Evolutionary conservation across 2,888 invertebrate species (phyloP).

Genomic region (Glyphotaelius pellucidus): DNA sequence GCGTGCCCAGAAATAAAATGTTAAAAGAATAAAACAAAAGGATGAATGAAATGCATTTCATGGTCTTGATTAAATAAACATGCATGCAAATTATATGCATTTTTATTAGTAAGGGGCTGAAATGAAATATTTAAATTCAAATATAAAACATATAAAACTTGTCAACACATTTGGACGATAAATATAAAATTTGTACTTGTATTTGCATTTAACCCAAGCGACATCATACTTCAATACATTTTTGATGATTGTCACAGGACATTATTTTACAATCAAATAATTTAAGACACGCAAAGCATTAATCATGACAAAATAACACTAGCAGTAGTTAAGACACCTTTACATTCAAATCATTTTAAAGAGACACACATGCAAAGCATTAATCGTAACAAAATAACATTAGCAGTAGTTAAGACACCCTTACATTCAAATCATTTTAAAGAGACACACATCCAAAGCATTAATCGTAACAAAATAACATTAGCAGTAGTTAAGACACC

Average conservation of each 20-base stretch:
- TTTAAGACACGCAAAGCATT: neutral
- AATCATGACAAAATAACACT: neutral
- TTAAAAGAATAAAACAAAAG: neutral
- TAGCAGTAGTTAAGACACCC: neutral
- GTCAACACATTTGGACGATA: neutral
- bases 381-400: neutral
- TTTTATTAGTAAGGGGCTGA: neutral
- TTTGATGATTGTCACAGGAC: neutral
- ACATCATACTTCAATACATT: neutral
- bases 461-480: neutral
- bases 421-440: neutral
- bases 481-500: neutral
- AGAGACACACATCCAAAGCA: neutral
- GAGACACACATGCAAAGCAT: neutral
- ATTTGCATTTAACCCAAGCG: neutral
- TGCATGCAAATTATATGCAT: neutral
- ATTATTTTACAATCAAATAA: neutral
- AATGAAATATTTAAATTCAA: neutral
- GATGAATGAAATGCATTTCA: neutral
- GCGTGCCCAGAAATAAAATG: neutral
- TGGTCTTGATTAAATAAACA: neutral
- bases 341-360: neutral
- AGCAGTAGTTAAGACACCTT: neutral
- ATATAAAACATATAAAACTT: neutral
- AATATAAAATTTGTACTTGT: neutral